Evolutionary conservation across 37 sponge, comb jelly and placozoan genomes (phyloP), one percentile per base, ranked within the genome.

Genomic region (Halisarca cf. caerulea): DNA sequence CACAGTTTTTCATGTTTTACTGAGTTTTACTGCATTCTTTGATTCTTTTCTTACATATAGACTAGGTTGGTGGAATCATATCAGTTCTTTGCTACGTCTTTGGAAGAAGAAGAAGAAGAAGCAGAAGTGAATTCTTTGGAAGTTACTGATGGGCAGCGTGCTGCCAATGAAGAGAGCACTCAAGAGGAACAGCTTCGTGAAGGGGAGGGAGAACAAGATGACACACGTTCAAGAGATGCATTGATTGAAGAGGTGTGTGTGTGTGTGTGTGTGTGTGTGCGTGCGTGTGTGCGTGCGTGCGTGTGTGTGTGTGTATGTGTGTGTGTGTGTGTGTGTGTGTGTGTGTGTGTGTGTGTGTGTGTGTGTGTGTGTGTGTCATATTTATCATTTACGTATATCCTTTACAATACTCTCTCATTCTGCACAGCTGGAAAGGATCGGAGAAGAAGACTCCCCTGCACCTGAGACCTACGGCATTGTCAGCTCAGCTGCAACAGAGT

Each of bases 251-350:
- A 74, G 77, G 77, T 71, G 72, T 38, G 72, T 71, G 64, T 61
- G 64, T 61, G 69, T 68, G 69, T 68, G 69, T 68, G 69, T 68
- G 69, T 68, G 69, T 68, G 69, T 68, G 69, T 68, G 69, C 30
- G 69, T 68, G 69, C 30, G 69, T 68, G 69, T 68, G 69, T 68
- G 69, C 30, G 69, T 68, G 69, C 30, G 69, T 68, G 69, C 30
- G 28, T 68, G 69, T 68, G 69, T 68, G 69, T 68, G 69, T 68
- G 69, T 68, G 28, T 68, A 34, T 68, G 69, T 68, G 69, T 68
- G 69, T 68, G 69, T 27, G 69, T 68, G 69, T 68, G 69, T 8
- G 33, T 68, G 69, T 68, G 69, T 68, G 35, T 68, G 33, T 68
- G 35, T 68, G 33, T 27, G 35, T 68, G 69, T 62, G 30, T 62